Evolutionary conservation across 1,140 invertebrate species (phyloP).

Genomic region (Aphelenchoides besseyi): DNA sequence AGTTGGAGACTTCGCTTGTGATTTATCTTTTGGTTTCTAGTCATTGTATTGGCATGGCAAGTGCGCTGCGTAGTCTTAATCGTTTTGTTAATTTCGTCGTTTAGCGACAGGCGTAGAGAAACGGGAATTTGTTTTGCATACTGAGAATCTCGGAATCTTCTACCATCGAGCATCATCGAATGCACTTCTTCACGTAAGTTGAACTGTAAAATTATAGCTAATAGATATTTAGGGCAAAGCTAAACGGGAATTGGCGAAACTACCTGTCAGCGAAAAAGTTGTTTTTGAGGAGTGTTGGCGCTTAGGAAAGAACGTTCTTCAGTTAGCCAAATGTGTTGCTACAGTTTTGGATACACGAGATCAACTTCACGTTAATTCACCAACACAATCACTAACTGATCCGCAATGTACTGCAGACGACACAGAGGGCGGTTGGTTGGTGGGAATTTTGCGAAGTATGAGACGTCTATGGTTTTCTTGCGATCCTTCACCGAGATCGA

Average conservation of each 20-base stretch:
- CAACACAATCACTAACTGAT: not conserved
- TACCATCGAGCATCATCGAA: constrained; percentile 11
- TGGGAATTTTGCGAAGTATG: not conserved
- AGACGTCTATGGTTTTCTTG: not conserved
- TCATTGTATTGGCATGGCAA: not conserved
- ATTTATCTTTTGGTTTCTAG: not conserved
- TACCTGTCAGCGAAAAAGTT: not conserved
- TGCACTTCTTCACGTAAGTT: constrained; percentile 2
- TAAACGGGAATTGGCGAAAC: not conserved
- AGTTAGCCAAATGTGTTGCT: constrained; percentile 6
- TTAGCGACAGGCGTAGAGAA: not conserved
- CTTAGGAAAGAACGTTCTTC: not conserved
- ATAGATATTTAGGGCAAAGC: constrained; percentile 5
- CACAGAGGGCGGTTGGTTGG: not conserved
- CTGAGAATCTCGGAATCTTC: not conserved
- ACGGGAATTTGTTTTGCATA: not conserved
- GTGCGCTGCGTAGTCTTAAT: not conserved
- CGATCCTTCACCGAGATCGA: too few species aligned
- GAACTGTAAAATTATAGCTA: not conserved
- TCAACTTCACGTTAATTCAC: not conserved
- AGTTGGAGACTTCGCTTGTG: not conserved
- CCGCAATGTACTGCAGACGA: not conserved
- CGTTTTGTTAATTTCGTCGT: not conserved
- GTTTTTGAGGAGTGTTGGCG: not conserved
- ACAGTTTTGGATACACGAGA: constrained; percentile 7